A percentile compares a stretch with the other conserved stretches of the same genome.
Conservation (phyloP, 2,113 vertebrate genomes). For the Atrichornis clamosus region DNA sequence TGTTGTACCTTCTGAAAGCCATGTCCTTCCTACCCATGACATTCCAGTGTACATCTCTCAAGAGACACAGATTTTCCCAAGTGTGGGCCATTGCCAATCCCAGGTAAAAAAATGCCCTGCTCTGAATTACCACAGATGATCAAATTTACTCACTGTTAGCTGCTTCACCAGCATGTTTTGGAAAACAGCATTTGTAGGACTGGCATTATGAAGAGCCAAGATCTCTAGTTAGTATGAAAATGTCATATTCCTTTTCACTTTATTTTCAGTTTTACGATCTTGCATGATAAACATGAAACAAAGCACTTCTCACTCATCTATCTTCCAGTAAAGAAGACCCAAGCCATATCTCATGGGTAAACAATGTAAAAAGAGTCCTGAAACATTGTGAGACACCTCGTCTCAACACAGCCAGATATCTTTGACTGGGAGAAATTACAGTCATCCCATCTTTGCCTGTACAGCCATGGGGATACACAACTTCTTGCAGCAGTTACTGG, state of each 20-base stretch:
- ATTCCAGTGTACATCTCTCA: not conserved
- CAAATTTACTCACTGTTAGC: not conserved
- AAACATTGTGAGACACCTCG: not conserved
- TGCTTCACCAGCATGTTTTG: not conserved
- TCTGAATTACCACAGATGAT: not conserved
- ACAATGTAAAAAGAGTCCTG: not conserved
- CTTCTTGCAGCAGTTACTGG: not conserved
- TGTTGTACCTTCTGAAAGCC: not conserved
- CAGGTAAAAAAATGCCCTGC: not conserved
- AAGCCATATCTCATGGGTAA: not conserved
- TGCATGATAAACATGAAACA: not conserved
- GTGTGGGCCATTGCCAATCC: not conserved
- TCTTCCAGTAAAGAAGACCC: not conserved
- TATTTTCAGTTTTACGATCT: not conserved
- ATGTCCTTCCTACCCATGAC: not conserved
- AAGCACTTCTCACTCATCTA: not conserved
- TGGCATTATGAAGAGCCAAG: not conserved
- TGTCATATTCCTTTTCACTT: not conserved
- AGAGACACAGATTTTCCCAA: not conserved
- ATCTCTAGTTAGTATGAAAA: not conserved
- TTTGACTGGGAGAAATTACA: not conserved
- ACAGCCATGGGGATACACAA: not conserved
- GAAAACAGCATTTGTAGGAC: not conserved
- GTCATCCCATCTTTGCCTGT: not conserved
- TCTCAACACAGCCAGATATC: not conserved